Conservation (phyloP, 1,140 invertebrate species). For the Habropoda laboriosa region DNA sequence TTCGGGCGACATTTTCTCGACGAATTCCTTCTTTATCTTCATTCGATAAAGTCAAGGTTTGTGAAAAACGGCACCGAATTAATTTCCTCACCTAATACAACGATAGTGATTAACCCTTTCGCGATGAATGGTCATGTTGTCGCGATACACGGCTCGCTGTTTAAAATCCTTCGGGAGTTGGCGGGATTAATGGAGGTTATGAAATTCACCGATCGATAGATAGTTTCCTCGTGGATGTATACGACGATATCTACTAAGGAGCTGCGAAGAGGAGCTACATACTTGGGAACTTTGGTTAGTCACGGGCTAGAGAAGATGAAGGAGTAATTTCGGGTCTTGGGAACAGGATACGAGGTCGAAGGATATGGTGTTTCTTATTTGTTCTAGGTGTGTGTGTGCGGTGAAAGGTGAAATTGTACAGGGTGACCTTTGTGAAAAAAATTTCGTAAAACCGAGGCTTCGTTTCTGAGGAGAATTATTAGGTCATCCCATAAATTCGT, state of each 20-base stretch:
- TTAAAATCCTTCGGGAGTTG: conserved; percentile 7
- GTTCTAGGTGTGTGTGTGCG: background rate
- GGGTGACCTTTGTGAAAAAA: background rate
- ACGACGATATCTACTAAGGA: conserved; percentile 18
- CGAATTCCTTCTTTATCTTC: too few species aligned
- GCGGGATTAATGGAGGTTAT: conserved; percentile 22
- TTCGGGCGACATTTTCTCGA: too few species aligned
- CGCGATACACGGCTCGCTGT: background rate
- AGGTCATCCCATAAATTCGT: too few species aligned
- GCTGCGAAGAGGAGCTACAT: background rate
- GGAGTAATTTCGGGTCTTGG: background rate
- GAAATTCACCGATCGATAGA: conserved; percentile 31
- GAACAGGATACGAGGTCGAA: background rate
- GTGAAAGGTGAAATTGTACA: background rate
- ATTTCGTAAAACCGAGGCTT: too few species aligned
- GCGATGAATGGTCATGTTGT: too few species aligned
- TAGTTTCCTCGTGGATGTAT: conserved; percentile 7
- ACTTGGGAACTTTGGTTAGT: conserved; percentile 7
- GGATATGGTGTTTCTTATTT: background rate
- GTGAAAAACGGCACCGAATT: too few species aligned
- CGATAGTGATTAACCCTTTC: too few species aligned
- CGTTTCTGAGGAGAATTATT: too few species aligned
- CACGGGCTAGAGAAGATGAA: background rate
- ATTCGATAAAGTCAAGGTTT: too few species aligned
- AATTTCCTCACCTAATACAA: too few species aligned